Evolutionary conservation across 2,888 invertebrate species (phyloP).

Genomic region (Mallateleia sp.): DNA sequence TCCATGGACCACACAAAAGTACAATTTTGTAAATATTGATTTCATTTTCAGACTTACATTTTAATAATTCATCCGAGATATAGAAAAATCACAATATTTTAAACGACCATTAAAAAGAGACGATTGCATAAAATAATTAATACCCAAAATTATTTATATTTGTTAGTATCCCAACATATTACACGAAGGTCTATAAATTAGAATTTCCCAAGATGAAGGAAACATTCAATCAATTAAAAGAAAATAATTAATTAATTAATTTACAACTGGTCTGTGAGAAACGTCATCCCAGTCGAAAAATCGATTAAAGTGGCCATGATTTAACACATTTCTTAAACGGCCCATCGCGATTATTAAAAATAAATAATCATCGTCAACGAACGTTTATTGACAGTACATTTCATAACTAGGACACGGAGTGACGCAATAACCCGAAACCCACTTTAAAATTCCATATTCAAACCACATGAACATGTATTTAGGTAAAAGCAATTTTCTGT

Average conservation of each 20-base stretch:
- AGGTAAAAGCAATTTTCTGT: conserved; percentile 58
- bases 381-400: conserved; percentile 26
- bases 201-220: background rate
- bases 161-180: background rate
- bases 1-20: conserved; percentile 64
- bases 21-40: conserved; percentile 59
- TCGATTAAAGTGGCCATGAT: conserved; percentile 25
- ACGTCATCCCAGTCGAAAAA: conserved; percentile 2
- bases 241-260: conserved; percentile 36
- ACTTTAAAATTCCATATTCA: conserved; percentile 46
- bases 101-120: conserved; percentile 30
- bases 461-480: conserved; percentile 52
- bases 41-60: conserved; percentile 20
- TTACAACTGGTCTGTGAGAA: background rate
- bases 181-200: background rate
- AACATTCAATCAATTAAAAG: background rate
- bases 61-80: conserved; percentile 24
- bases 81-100: conserved; percentile 35
- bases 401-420: conserved; percentile 63
- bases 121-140: background rate
- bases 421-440: conserved; percentile 53
- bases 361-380: conserved; percentile 33
- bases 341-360: conserved; percentile 28
- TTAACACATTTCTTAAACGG: conserved; percentile 20
- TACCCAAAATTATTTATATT: conserved; percentile 5